Base-by-base conservation (phyloP, 2,888 invertebrate genomes). In the Imbricaverruca yamaguchii region DNA sequence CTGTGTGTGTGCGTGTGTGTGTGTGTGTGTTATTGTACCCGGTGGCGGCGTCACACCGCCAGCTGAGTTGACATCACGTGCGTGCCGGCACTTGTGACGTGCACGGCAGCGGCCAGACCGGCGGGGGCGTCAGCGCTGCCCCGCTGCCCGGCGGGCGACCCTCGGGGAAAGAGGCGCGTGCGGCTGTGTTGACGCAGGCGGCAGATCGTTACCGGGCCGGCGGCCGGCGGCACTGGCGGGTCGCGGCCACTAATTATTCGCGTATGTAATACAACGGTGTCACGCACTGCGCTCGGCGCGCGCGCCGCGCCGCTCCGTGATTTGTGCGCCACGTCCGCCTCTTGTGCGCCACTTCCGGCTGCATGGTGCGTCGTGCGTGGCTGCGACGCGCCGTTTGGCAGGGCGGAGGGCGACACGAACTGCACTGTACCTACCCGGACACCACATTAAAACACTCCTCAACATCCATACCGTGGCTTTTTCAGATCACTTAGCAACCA, bases 191-290 rank as follows among this genome's bases (percentile, higher is more conserved):
- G 69, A 69, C 69, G 13, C 69, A 1, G 39, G 39, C 23, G 23
- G 69, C 25, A 7, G 15, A 69, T 69, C 69, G 69, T 15, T 12
- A 39, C 69, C 15, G 8, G 2, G 65, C 65, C 69, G 69, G 8
- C n/a, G 10, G 69, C 25, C 69, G 25, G 4, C 69, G 25, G 69
- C 69, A 4, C 39, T 4, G 15, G 61, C 13, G 61, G 69, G 12
- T 69, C 69, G 12, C 23, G 15, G 25, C 69, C 69, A 69, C 69
- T 69, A 69, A 69, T 69, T 69, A 15, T 39, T 69, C 69, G 39
- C 6, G 10, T 0, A 7, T 39, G 39, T 39, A 39, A 69, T 69
- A 69, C 69, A 39, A 39, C 7, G 15, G 13, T 10, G 69, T 69
- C 69, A 69, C 69, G 69, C 69, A 39, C 39, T 39, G 39, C 39